These are phyloP conservation scores for Sanderia malayensis DNA, from an alignment of 30 jellyfish, hydroid and myxozoan species.

Conservation along the genomic window DNA sequence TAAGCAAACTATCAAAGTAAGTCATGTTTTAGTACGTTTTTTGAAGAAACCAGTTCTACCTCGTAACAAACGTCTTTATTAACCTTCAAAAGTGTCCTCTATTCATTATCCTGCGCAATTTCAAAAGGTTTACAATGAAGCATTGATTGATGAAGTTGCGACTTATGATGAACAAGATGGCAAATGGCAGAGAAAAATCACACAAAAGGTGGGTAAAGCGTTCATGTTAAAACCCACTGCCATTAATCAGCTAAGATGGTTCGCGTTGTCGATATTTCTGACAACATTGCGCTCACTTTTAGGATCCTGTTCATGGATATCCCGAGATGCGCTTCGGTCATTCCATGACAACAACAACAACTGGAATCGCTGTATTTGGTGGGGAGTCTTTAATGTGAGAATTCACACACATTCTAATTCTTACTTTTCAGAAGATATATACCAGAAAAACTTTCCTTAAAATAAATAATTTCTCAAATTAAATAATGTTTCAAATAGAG, in stretches of 20 bases:
- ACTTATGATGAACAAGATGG: neutral
- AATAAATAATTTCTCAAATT: neutral
- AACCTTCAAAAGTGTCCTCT: too few relatives aligned
- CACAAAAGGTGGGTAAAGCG: neutral
- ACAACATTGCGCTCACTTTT: neutral
- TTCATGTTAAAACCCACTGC: too few relatives aligned
- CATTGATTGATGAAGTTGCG: constrained; percentile 12
- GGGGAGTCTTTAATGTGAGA: constrained; percentile 51
- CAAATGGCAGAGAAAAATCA: neutral
- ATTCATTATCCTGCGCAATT: neutral
- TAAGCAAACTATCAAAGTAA: constrained; percentile 36
- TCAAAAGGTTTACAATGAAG: constrained; percentile 13
- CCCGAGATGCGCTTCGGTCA: constrained; percentile 56
- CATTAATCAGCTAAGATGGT: too few relatives aligned
- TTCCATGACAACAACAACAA: constrained; percentile 25
- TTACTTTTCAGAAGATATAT: too few relatives aligned
- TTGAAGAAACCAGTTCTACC: too few relatives aligned
- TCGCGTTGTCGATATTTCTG: too few relatives aligned
- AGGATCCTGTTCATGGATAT: constrained; percentile 42
- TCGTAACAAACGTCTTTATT: too few relatives aligned
- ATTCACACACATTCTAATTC: neutral
- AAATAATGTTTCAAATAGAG: constrained; percentile 2
- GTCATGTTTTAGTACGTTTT: too few relatives aligned
- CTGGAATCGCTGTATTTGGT: constrained; percentile 44
- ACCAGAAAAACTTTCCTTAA: too few relatives aligned